phyloP scores from a whole-genome alignment of 2,888 invertebrate genomes.

The Clivina fossor region DNA sequence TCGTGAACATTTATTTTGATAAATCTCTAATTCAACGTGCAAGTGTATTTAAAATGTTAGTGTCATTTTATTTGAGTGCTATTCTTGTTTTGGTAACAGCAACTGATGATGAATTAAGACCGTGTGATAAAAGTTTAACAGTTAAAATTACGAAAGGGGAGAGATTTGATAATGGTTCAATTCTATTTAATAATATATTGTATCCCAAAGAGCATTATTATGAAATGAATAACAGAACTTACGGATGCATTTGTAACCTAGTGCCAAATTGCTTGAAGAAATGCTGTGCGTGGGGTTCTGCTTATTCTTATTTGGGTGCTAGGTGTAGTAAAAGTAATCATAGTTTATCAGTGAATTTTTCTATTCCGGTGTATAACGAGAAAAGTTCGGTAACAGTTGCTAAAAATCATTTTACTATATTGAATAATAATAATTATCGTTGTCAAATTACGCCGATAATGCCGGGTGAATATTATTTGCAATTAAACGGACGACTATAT shows the following conservation, averaged over 20 bases:
- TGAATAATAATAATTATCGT: not conserved
- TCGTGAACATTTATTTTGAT: too few relatives aligned
- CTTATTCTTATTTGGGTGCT: not conserved
- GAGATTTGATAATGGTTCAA: not conserved
- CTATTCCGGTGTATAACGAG: not conserved
- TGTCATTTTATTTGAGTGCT: too few relatives aligned
- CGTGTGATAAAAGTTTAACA: not conserved
- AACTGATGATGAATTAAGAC: not conserved
- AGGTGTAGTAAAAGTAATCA: constrained; percentile 1
- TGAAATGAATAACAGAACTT: not conserved
- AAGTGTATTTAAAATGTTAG: too few relatives aligned
- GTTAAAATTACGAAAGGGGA: constrained; percentile 6
- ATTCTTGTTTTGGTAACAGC: not conserved
- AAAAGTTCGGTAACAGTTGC: not conserved
- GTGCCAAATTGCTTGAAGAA: constrained; percentile 3
- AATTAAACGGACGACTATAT: constrained; percentile 3
- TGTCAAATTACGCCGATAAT: not conserved
- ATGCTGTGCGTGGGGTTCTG: constrained; percentile 16
- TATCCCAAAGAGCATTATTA: constrained; percentile 9
- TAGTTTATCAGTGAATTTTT: not conserved
- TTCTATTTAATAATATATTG: not conserved
- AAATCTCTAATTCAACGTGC: too few relatives aligned
- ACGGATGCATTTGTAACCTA: constrained; percentile 9
- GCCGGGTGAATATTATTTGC: constrained; percentile 11
- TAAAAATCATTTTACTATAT: not conserved